phyloP scores from a whole-genome alignment of 2,888 invertebrate genomes.

The Alsophila aescularia region DNA sequence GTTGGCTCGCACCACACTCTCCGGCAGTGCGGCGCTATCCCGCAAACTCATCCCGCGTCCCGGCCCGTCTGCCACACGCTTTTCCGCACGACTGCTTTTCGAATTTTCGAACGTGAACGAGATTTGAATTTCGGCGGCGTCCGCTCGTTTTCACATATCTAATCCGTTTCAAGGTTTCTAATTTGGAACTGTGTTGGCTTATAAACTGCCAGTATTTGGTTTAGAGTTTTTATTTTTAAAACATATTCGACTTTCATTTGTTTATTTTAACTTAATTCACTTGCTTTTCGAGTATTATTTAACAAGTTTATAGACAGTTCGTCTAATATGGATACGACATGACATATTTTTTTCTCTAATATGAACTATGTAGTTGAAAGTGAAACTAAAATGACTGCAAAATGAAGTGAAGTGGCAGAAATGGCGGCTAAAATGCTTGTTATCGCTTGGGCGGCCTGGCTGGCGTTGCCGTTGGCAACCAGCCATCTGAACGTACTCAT shows the following conservation, averaged over 20 bases:
- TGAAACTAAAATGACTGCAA: slow-evolving; percentile 69
- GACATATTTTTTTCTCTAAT: slow-evolving; percentile 52
- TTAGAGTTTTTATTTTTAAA: background rate
- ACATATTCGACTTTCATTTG: background rate
- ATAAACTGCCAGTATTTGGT: background rate
- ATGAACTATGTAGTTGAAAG: slow-evolving; percentile 66
- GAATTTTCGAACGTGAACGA: slow-evolving; percentile 43
- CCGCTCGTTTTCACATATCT: slow-evolving; percentile 24
- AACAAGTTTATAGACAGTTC: background rate
- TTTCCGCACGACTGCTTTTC: slow-evolving; percentile 51
- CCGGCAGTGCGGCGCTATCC: slow-evolving; percentile 78
- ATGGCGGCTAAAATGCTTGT: slow-evolving; percentile 71
- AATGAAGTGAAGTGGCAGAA: slow-evolving; percentile 55
- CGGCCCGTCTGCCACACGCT: slow-evolving; percentile 40
- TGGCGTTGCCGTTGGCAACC: slow-evolving; percentile 83
- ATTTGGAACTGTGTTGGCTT: slow-evolving; percentile 13
- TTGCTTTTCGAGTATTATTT: background rate
- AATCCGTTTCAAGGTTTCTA: slow-evolving; percentile 7
- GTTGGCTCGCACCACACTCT: slow-evolving; percentile 69
- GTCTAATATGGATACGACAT: slow-evolving; percentile 35
- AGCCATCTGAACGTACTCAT: slow-evolving; percentile 92
- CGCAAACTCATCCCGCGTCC: slow-evolving; percentile 62
- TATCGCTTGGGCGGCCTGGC: slow-evolving; percentile 73
- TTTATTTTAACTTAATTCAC: background rate
- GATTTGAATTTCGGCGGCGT: slow-evolving; percentile 41